phyloP scores from a whole-genome alignment of 2,113 vertebrate species.

The Nicator chloris region DNA sequence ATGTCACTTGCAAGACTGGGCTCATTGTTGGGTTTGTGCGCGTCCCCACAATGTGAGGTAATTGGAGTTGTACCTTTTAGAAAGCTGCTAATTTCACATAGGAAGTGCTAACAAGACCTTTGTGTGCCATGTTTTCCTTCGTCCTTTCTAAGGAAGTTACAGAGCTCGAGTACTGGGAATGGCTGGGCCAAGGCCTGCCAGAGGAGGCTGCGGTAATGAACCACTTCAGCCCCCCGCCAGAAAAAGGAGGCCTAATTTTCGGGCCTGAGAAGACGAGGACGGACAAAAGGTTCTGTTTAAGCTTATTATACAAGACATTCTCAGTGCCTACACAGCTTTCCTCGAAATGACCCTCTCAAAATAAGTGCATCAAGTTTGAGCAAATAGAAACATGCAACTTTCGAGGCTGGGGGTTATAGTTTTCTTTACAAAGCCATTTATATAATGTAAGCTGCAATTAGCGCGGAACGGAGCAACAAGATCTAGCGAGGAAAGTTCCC shows the following conservation, averaged over 20 bases:
- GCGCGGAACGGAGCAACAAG: slow-evolving; percentile 74
- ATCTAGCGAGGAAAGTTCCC: slow-evolving; percentile 76
- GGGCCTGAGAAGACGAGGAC: slow-evolving; percentile 93
- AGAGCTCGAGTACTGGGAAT: slow-evolving; percentile 93
- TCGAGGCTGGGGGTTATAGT: slow-evolving; percentile 96
- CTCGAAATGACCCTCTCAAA: slow-evolving; percentile 98
- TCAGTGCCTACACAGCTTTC: slow-evolving; percentile 93
- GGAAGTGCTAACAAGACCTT: slow-evolving; percentile 99
- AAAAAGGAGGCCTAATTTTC: slow-evolving; percentile 97
- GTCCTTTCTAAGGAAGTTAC: slow-evolving; percentile 94
- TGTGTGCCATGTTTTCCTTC: slow-evolving; percentile 99
- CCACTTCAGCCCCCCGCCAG: slow-evolving; percentile 97
- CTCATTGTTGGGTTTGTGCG: slow-evolving; percentile 81
- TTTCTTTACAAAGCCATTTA: slow-evolving; percentile 94
- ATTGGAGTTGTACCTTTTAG: slow-evolving; percentile 99
- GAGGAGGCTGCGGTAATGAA: slow-evolving; percentile 96
- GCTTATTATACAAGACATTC: slow-evolving; percentile 99
- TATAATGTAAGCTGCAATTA: slow-evolving; percentile 84
- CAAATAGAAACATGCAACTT: slow-evolving; percentile 99
- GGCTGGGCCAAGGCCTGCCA: slow-evolving; percentile 90
- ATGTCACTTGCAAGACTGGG: slow-evolving; percentile 83
- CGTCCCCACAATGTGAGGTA: slow-evolving; percentile 94
- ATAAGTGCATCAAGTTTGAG: slow-evolving; percentile 98
- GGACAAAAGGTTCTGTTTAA: slow-evolving; percentile 99
- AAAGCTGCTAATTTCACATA: slow-evolving; percentile 99